Evolutionary conservation across 2,888 invertebrate genomes (phyloP).

Genomic region (Erebia ligea): DNA sequence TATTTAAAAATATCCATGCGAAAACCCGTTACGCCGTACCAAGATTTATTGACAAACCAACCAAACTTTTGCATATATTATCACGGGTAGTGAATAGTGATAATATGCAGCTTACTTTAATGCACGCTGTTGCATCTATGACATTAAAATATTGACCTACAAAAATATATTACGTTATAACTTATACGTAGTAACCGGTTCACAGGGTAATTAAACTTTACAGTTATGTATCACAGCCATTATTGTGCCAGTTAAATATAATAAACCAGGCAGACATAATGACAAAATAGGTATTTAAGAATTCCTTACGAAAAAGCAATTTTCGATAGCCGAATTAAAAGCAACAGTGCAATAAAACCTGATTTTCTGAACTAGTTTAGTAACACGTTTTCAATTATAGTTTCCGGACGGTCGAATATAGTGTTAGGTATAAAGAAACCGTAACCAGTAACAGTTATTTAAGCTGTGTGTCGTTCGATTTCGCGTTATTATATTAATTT

Average conservation of each 20-base stretch:
- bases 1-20: no score
- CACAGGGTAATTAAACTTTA: background rate
- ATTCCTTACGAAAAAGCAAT: conserved; percentile 18
- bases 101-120: no score
- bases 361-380: conserved; percentile 22
- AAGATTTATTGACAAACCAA: no score
- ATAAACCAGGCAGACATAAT: background rate
- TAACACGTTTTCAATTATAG: conserved; percentile 19
- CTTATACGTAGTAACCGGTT: conserved; percentile 5
- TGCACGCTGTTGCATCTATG: background rate
- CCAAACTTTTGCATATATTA: no score
- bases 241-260: background rate
- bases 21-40: no score
- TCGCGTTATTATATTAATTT: background rate
- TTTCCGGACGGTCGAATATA: conserved; percentile 21
- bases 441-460: conserved; percentile 10
- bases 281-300: background rate
- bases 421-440: conserved; percentile 24
- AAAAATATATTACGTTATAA: background rate
- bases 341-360: conserved; percentile 18
- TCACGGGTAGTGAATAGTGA: no score
- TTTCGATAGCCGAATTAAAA: conserved; percentile 17
- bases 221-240: conserved; percentile 1
- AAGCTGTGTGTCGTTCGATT: conserved; percentile 13
- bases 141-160: background rate